Evolutionary conservation across 1,140 invertebrate genomes (phyloP).

Genomic region (Ridgeia piscesae): DNA sequence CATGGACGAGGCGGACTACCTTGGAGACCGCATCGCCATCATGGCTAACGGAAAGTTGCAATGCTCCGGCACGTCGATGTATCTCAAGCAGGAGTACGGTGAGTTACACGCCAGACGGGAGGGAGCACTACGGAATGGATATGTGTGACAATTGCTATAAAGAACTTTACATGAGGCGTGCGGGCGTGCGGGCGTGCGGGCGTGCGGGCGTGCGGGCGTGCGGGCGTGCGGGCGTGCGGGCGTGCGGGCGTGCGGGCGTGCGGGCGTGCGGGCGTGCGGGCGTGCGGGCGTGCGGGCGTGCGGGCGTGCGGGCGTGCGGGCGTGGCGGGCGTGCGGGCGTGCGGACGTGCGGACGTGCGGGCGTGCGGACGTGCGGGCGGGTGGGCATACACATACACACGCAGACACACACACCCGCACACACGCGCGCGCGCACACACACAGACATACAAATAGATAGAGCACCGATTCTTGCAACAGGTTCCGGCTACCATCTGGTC

Average conservation of each 20-base stretch:
- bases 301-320: too few relatives aligned
- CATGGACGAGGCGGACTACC: conserved; percentile 58
- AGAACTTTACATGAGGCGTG: not conserved
- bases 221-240: too few relatives aligned
- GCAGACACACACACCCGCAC: not conserved
- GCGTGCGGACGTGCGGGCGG: too few relatives aligned
- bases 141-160: too few relatives aligned
- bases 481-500: conserved; percentile 54
- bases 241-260: too few relatives aligned
- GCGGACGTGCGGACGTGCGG: too few relatives aligned
- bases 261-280: too few relatives aligned
- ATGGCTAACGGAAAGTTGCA: conserved; percentile 61
- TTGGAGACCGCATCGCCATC: conserved; percentile 89
- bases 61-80: conserved; percentile 46
- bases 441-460: not conserved
- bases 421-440: not conserved
- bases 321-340: too few relatives aligned
- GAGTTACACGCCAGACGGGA: not conserved
- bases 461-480: conserved; percentile 31
- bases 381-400: too few relatives aligned
- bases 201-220: too few relatives aligned
- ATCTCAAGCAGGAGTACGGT: conserved; percentile 42
- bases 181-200: not conserved
- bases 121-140: too few relatives aligned
- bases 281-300: too few relatives aligned